Evolutionary conservation across 1,140 invertebrate species (phyloP).

Genomic region (Zophobas morio): DNA sequence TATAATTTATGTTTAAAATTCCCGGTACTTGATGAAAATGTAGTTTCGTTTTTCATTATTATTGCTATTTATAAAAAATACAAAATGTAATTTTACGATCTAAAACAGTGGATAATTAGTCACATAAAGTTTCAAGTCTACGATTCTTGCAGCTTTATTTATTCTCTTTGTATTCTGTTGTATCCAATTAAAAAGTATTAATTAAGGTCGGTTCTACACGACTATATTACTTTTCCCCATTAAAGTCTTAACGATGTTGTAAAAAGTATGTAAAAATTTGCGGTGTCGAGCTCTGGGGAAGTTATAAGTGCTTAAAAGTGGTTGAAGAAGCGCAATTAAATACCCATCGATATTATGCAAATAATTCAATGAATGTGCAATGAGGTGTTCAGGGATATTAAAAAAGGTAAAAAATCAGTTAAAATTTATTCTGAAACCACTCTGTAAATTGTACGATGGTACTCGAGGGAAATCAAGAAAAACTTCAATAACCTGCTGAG

Average conservation of each 20-base stretch:
- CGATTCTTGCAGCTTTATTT: too few relatives aligned
- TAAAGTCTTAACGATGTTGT: not conserved
- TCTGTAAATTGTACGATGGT: slow-evolving; percentile 46
- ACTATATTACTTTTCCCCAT: too few relatives aligned
- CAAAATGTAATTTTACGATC: too few relatives aligned
- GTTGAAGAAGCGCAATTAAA: slow-evolving; percentile 2
- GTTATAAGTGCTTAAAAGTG: not conserved
- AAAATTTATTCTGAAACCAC: slow-evolving; percentile 39
- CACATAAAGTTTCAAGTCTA: too few relatives aligned
- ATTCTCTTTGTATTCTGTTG: too few relatives aligned
- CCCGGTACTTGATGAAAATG: too few relatives aligned
- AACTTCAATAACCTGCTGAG: slow-evolving; percentile 50
- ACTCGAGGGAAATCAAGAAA: slow-evolving; percentile 53
- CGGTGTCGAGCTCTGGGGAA: not conserved
- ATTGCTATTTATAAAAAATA: too few relatives aligned
- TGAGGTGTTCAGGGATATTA: slow-evolving; percentile 32
- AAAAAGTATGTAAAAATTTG: slow-evolving; percentile 5
- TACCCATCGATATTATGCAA: slow-evolving; percentile 20
- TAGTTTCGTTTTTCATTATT: too few relatives aligned
- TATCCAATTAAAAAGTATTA: not conserved
- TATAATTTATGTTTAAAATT: too few relatives aligned
- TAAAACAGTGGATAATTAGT: too few relatives aligned
- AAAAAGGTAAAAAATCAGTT: slow-evolving; percentile 33
- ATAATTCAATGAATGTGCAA: slow-evolving; percentile 34
- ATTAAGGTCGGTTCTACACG: not conserved